Percentiles rank a stretch among this genome's conserved stretches.
These are phyloP conservation scores for Pseudococcus jackbeardsleyi DNA, from an alignment of 2,888 invertebrate genomes.

Conservation along the genomic window DNA sequence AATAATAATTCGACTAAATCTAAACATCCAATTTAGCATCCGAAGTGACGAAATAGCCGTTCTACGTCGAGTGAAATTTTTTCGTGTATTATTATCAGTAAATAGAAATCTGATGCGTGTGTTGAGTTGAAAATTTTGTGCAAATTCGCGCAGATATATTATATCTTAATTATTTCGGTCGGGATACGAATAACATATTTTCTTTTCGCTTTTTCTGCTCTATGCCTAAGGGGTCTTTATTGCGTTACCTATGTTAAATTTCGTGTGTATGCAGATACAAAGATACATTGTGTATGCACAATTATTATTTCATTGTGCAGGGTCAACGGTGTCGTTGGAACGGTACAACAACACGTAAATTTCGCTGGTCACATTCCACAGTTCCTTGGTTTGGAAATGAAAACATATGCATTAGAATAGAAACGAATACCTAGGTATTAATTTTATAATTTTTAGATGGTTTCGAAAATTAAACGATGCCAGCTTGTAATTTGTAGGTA, in stretches of 20 bases:
- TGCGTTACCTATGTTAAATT: neutral
- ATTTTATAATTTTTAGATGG: neutral
- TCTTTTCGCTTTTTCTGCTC: neutral
- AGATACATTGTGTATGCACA: neutral
- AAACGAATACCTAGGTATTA: neutral
- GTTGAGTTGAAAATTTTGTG: neutral
- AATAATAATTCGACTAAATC: slow-evolving; percentile 34
- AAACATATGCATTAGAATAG: too few relatives aligned
- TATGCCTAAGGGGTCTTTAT: too few relatives aligned
- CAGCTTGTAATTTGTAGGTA: too few relatives aligned
- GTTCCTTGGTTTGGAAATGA: neutral
- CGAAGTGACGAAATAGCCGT: slow-evolving; percentile 1
- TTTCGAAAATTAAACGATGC: neutral
- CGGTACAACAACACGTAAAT: neutral
- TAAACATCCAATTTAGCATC: neutral
- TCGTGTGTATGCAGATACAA: neutral
- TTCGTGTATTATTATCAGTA: neutral
- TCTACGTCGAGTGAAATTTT: neutral
- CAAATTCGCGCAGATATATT: neutral
- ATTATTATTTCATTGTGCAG: neutral
- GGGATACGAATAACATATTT: too few relatives aligned
- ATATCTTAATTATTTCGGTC: slow-evolving; percentile 3
- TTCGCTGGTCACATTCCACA: slow-evolving; percentile 17
- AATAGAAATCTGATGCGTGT: slow-evolving; percentile 28
- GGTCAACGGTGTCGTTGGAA: slow-evolving; percentile 1